Conservation (phyloP, 2,888 invertebrate species). For the Apotomis capreana region DNA sequence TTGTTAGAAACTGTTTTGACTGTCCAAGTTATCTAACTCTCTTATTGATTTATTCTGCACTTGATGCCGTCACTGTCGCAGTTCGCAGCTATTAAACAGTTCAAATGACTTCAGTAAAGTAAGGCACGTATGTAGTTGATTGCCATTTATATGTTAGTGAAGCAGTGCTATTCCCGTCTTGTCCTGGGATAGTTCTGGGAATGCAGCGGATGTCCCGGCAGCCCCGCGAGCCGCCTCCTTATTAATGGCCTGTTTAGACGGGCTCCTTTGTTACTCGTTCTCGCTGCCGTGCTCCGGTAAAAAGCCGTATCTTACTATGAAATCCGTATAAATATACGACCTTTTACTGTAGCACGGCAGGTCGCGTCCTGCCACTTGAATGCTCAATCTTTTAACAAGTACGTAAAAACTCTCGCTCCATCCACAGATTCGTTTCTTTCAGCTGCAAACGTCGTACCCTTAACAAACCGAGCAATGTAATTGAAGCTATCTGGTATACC, state of each 20-base stretch:
- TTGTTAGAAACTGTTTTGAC: too few relatives aligned
- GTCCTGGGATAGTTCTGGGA: conserved; percentile 76
- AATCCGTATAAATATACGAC: too few relatives aligned
- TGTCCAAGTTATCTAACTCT: neutral
- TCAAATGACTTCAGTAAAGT: conserved; percentile 18
- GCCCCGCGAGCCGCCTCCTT: conserved; percentile 76
- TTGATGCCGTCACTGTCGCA: neutral
- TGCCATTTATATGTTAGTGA: conserved; percentile 63
- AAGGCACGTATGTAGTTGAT: conserved; percentile 47
- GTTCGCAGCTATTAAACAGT: neutral
- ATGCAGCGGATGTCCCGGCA: conserved; percentile 77
- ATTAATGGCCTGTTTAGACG: conserved; percentile 82
- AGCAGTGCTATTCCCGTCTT: conserved; percentile 77
- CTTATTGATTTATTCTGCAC: conserved; percentile 13
- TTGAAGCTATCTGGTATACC: conserved; percentile 45
- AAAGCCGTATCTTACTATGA: too few relatives aligned
- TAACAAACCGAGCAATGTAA: conserved; percentile 54
- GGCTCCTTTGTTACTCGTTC: conserved; percentile 76
- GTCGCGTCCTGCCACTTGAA: conserved; percentile 74
- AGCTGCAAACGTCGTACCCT: conserved; percentile 31
- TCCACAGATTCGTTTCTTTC: conserved; percentile 50
- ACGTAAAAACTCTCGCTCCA: conserved; percentile 48
- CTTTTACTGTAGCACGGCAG: too few relatives aligned
- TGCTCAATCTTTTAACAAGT: conserved; percentile 53
- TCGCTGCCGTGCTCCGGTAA: conserved; percentile 34